Percentiles rank a stretch among this genome's conserved stretches.
These are phyloP conservation scores for Gila robusta DNA, from an alignment of 2,797 vertebrate genomes.

Conservation along the genomic window DNA sequence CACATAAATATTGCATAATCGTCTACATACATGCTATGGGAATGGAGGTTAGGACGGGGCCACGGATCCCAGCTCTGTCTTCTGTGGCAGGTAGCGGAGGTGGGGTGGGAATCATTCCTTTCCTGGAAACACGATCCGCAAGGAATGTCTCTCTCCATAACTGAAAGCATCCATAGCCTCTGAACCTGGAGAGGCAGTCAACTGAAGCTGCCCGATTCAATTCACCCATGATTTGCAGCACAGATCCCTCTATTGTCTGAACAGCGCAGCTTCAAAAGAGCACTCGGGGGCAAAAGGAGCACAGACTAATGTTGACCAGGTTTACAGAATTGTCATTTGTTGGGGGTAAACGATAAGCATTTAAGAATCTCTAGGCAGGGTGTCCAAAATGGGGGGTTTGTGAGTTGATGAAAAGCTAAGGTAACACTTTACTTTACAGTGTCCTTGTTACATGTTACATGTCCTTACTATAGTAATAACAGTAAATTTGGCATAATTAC, in stretches of 20 bases:
- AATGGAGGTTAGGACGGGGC: background rate
- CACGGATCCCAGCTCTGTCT: slow-evolving; percentile 36
- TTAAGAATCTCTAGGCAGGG: background rate
- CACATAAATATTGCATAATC: slow-evolving; percentile 8
- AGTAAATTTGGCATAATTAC: too few species aligned
- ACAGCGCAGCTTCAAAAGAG: slow-evolving; percentile 53
- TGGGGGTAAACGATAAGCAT: slow-evolving; percentile 16
- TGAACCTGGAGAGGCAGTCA: slow-evolving; percentile 57
- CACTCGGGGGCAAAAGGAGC: slow-evolving; percentile 47
- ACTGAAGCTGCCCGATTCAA: slow-evolving; percentile 61
- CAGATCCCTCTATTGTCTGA: slow-evolving; percentile 64
- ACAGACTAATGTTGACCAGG: slow-evolving; percentile 31
- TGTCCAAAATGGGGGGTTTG: background rate
- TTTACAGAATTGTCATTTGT: slow-evolving; percentile 23
- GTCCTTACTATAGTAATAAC: too few species aligned
- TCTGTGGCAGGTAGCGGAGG: slow-evolving; percentile 30
- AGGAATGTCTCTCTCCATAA: slow-evolving; percentile 61
- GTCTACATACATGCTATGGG: background rate
- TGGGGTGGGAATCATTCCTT: slow-evolving; percentile 60
- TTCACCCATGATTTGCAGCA: slow-evolving; percentile 54
- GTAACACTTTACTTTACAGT: too few species aligned
- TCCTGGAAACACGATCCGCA: slow-evolving; percentile 64
- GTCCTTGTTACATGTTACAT: too few species aligned
- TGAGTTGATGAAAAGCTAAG: background rate
- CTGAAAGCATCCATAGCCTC: slow-evolving; percentile 57